phyloP scores from a whole-genome alignment of 2,888 invertebrate species.

The Tachina fera region DNA sequence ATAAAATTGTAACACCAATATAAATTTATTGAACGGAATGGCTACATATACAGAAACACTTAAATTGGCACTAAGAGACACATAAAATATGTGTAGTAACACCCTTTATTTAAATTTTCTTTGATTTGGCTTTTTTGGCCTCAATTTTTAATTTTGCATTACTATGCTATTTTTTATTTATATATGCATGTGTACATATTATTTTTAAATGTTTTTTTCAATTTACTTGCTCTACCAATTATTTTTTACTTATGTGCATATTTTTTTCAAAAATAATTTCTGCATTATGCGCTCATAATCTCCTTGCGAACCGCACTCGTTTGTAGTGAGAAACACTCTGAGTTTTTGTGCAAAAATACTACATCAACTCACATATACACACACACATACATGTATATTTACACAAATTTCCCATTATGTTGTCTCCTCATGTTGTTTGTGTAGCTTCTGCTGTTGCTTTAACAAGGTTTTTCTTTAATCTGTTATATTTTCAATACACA shows the following conservation, averaged over 20 bases:
- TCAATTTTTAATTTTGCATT: neutral
- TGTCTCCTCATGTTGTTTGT: slow-evolving; percentile 32
- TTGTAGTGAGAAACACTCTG: slow-evolving; percentile 74
- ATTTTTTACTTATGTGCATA: slow-evolving; percentile 37
- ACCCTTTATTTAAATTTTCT: slow-evolving; percentile 42
- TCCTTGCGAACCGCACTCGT: slow-evolving; percentile 72
- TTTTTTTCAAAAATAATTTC: slow-evolving; percentile 49
- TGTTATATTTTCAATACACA: neutral
- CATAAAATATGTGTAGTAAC: neutral
- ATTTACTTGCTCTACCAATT: slow-evolving; percentile 8
- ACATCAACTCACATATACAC: slow-evolving; percentile 18
- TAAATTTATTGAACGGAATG: neutral
- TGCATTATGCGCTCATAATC: slow-evolving; percentile 67
- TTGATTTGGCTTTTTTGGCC: neutral
- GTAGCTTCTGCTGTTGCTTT: slow-evolving; percentile 56
- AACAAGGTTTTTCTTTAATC: slow-evolving; percentile 52
- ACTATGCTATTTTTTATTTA: slow-evolving; percentile 12
- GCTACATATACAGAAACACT: neutral
- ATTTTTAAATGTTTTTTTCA: neutral
- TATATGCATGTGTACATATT: neutral
- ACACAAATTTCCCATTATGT: slow-evolving; percentile 51
- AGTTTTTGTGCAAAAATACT: slow-evolving; percentile 48
- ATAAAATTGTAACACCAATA: slow-evolving; percentile 16
- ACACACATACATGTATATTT: neutral
- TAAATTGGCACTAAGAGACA: neutral